These are phyloP conservation scores for Cuniculus paca DNA, from an alignment of 2,797 vertebrate species.

Conservation along the genomic window DNA sequence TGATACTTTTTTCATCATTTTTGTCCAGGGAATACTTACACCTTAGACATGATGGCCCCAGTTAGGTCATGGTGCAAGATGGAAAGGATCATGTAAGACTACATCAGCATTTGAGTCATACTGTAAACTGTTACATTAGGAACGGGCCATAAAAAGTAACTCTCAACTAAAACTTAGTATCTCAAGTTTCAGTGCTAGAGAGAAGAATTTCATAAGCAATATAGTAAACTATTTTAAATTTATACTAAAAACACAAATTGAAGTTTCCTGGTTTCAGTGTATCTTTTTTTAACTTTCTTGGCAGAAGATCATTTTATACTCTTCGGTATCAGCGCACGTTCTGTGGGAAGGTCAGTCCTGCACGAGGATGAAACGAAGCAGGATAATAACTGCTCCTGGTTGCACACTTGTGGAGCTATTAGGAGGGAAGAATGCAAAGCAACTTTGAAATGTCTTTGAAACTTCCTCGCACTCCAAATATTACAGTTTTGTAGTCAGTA, in stretches of 20 bases:
- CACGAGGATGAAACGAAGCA: not conserved
- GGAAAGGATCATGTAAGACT: conserved; percentile 37
- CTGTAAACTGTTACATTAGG: conserved; percentile 76
- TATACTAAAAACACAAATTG: conserved; percentile 63
- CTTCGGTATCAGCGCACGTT: conserved; percentile 21
- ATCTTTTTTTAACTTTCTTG: not conserved
- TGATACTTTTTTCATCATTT: not conserved
- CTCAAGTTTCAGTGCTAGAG: conserved; percentile 67
- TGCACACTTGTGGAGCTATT: not conserved
- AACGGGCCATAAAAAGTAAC: conserved; percentile 76
- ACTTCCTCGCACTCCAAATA: not conserved
- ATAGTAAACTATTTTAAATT: conserved; percentile 74
- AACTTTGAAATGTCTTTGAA: not conserved
- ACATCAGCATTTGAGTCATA: conserved; percentile 69
- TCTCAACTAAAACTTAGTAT: conserved; percentile 75
- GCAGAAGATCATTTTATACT: conserved; percentile 1
- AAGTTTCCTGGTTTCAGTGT: conserved; percentile 29
- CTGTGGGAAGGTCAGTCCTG: not conserved
- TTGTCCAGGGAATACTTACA: not conserved
- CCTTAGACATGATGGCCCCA: not conserved
- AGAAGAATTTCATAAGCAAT: conserved; percentile 80
- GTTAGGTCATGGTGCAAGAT: not conserved
- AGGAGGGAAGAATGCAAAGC: conserved; percentile 27
- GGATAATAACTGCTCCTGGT: not conserved
- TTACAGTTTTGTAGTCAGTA: not conserved